phyloP scores from a whole-genome alignment of 1,140 invertebrate species.

The Dinoponera quadriceps region DNA sequence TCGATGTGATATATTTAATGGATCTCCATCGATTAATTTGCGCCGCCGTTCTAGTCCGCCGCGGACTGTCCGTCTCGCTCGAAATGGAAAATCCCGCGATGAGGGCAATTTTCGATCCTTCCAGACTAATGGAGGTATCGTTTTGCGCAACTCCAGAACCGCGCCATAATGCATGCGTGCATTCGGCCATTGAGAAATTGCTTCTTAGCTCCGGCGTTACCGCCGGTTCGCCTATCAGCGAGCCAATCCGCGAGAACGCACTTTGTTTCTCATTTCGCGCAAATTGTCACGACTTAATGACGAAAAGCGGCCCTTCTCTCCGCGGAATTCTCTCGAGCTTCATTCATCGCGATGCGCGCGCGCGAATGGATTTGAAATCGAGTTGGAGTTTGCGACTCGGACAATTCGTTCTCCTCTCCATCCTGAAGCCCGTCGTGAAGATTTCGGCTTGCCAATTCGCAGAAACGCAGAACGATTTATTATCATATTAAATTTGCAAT shows the following conservation, averaged over 20 bases:
- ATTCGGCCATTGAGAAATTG: constrained; percentile 40
- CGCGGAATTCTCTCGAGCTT: neutral
- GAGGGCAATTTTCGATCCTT: constrained; percentile 37
- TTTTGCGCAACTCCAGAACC: constrained; percentile 17
- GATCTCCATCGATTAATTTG: neutral
- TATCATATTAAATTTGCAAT: too few relatives aligned
- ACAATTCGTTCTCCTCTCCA: too few relatives aligned
- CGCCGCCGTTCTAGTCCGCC: neutral
- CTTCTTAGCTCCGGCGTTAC: constrained; percentile 4
- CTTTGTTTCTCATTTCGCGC: constrained; percentile 15
- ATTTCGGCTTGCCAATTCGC: too few relatives aligned
- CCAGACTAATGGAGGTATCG: constrained; percentile 16
- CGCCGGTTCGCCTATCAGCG: neutral
- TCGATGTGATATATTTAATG: constrained; percentile 5
- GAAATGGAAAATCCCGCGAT: constrained; percentile 41
- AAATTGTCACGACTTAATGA: constrained; percentile 10
- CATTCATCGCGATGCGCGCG: neutral
- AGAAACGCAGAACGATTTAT: too few relatives aligned
- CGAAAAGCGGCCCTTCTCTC: neutral
- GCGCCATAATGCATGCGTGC: neutral
- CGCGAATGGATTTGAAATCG: neutral
- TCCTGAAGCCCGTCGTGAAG: neutral
- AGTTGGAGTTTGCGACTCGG: too few relatives aligned
- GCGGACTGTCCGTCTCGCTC: neutral
- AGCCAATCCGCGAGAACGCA: neutral